Conservation (phyloP, 2,113 vertebrate genomes). For the Mustela lutreola region DNA sequence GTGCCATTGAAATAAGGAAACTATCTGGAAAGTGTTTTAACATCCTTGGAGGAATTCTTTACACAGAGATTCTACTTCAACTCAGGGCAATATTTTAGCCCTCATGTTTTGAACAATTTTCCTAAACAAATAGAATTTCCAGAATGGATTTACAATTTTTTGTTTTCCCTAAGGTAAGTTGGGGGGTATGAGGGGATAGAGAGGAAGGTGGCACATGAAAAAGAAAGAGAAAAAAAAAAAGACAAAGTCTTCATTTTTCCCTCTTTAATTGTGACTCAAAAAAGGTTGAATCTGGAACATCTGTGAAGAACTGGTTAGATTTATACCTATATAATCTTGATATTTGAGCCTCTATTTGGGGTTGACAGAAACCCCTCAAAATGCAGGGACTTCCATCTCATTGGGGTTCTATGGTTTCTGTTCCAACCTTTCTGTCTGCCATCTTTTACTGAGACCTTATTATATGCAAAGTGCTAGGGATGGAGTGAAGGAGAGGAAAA, state of each 20-base stretch:
- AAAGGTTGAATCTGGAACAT: not conserved
- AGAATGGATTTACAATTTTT: constrained; percentile 48
- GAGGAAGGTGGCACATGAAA: not conserved
- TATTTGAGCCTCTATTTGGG: not conserved
- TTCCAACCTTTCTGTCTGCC: not conserved
- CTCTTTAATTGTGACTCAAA: not conserved
- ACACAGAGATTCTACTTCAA: constrained; percentile 32
- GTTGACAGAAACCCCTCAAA: not conserved
- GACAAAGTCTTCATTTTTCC: not conserved
- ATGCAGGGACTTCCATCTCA: not conserved
- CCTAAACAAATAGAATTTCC: constrained; percentile 69
- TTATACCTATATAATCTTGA: not conserved
- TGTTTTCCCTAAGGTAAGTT: not conserved
- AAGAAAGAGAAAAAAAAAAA: not conserved
- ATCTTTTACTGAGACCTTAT: not conserved
- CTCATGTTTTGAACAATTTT: constrained; percentile 19
- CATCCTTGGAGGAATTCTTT: constrained; percentile 61
- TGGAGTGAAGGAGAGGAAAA: not conserved
- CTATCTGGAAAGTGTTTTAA: constrained; percentile 49
- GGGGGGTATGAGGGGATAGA: not conserved
- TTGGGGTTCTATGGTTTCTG: not conserved
- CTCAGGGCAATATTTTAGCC: constrained; percentile 11
- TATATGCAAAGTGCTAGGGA: not conserved
- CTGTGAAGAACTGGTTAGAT: not conserved
- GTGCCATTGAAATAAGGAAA: constrained; percentile 77